Percentiles rank a stretch among this genome's conserved stretches.
Evolutionary conservation across 2,888 invertebrate species (phyloP).

Genomic region (Microdon myrmicae): DNA sequence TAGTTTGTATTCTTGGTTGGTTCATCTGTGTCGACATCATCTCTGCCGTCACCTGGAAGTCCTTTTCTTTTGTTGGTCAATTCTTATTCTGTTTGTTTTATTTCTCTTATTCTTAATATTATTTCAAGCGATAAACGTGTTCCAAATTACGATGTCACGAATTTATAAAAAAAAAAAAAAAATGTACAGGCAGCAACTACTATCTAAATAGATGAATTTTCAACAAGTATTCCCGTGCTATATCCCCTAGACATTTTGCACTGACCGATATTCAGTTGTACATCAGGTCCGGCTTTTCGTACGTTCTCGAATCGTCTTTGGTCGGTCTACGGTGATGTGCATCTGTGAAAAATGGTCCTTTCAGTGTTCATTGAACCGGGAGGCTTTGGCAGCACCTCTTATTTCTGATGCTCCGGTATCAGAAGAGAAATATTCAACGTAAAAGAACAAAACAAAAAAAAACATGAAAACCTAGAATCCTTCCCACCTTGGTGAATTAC

Average conservation of each 20-base stretch:
- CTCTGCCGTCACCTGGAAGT: slow-evolving; percentile 1
- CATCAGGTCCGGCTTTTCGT: slow-evolving; percentile 1
- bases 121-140: slow-evolving; percentile 53
- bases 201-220: slow-evolving; percentile 10
- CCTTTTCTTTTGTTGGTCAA: slow-evolving; percentile 5
- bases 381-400: slow-evolving; percentile 14
- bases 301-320: neutral
- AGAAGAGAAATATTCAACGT: slow-evolving; percentile 3
- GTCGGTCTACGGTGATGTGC: slow-evolving; percentile 39
- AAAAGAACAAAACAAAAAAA: no score
- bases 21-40: slow-evolving; percentile 23
- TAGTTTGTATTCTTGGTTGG: slow-evolving; percentile 11
- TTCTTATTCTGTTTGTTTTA: slow-evolving; percentile 26
- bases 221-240: slow-evolving; percentile 30
- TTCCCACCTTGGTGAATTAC: slow-evolving; percentile 16
- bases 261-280: slow-evolving; percentile 29
- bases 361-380: slow-evolving; percentile 26
- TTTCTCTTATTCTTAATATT: slow-evolving; percentile 45
- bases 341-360: slow-evolving; percentile 36
- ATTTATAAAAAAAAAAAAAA: neutral
- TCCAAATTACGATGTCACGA: slow-evolving; percentile 49
- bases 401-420: slow-evolving; percentile 39
- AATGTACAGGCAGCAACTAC: neutral
- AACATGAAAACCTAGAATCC: no score
- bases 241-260: neutral